These are phyloP conservation scores for Anseranas semipalmata DNA, from an alignment of 2,113 vertebrate species.

Conservation along the genomic window DNA sequence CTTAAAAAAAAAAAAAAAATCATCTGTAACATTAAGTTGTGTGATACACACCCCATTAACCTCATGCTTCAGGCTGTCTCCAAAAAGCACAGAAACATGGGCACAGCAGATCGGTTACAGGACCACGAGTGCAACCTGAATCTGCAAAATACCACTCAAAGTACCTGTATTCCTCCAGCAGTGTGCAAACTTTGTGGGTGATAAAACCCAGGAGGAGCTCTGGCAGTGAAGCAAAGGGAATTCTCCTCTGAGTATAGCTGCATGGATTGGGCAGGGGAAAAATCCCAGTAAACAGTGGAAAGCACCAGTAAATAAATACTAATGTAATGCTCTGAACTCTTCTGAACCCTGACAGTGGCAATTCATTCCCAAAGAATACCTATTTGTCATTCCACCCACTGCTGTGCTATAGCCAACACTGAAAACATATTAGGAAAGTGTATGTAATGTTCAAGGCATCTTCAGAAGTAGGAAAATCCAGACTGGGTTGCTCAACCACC, in stretches of 20 bases:
- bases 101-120: background rate
- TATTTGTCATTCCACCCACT: constrained; percentile 70
- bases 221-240: background rate
- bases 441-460: constrained; percentile 67
- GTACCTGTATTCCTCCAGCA: background rate
- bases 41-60: background rate
- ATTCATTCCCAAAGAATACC: constrained; percentile 35
- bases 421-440: constrained; percentile 70
- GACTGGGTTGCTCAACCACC: constrained; percentile 69
- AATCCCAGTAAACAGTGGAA: constrained; percentile 24
- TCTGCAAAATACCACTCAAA: background rate
- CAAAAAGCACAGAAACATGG: background rate
- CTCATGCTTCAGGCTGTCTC: background rate
- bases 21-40: background rate
- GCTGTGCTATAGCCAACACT: constrained; percentile 46
- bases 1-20: background rate
- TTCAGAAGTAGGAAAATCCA: constrained; percentile 64
- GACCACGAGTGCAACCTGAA: background rate
- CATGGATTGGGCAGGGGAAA: background rate
- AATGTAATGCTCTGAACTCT: constrained; percentile 45
- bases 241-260: background rate
- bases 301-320: constrained; percentile 21
- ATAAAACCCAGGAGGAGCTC: background rate
- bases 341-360: constrained; percentile 40
- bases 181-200: background rate